phyloP scores from a whole-genome alignment of 2,113 vertebrate genomes.

The Spermophilus dauricus region DNA sequence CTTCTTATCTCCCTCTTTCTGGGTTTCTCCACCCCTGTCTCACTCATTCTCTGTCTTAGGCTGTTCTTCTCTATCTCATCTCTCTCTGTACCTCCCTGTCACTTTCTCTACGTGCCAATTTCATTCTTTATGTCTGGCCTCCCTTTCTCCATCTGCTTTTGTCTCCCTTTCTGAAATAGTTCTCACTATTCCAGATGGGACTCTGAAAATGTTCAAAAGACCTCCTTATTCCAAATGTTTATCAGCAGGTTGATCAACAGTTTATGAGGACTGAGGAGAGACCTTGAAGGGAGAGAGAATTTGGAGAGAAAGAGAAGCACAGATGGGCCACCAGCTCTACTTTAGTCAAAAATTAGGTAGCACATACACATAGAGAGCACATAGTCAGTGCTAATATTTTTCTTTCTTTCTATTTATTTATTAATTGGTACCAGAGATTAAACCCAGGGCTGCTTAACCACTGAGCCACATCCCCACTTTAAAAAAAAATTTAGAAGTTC shows the following conservation, averaged over 20 bases:
- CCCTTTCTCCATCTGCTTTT: background rate
- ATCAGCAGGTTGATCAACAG: background rate
- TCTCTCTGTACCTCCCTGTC: background rate
- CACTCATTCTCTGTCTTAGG: background rate
- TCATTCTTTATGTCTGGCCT: background rate
- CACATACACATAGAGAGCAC: background rate
- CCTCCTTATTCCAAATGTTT: background rate
- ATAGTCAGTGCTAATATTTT: too few species aligned
- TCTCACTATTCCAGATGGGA: background rate
- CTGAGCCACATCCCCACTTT: too few species aligned
- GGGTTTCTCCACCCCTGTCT: background rate
- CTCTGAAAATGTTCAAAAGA: conserved; percentile 17
- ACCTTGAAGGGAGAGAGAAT: background rate
- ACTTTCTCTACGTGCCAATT: background rate
- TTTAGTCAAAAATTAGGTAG: background rate
- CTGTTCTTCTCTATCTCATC: background rate
- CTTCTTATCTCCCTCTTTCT: background rate
- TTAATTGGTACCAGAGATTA: too few species aligned
- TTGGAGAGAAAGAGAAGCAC: background rate
- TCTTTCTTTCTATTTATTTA: too few species aligned
- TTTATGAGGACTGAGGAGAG: background rate
- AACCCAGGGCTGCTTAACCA: too few species aligned
- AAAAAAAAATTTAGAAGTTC: conserved; percentile 7
- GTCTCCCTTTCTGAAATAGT: background rate
- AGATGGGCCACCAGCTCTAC: background rate